phyloP scores from a whole-genome alignment of 2,113 vertebrate genomes.

The Callithrix jacchus region DNA sequence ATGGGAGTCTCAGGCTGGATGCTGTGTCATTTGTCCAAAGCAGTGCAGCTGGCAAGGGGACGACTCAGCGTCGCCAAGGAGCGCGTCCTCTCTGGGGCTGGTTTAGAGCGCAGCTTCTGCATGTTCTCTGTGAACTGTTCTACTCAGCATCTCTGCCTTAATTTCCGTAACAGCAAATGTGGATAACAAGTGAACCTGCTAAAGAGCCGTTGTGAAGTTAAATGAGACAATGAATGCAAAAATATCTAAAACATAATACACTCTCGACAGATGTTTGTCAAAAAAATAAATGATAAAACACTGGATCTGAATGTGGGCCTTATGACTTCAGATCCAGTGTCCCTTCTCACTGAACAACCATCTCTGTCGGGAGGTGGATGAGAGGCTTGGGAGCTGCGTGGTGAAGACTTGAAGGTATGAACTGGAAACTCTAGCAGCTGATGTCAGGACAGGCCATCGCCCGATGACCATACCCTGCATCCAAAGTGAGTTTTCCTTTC shows the following conservation, averaged over 20 bases:
- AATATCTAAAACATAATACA: fast-evolving
- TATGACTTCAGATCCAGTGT: background rate
- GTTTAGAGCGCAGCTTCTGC: background rate
- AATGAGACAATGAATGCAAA: background rate
- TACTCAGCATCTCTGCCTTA: background rate
- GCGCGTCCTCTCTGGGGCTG: fast-evolving
- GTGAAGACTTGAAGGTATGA: background rate
- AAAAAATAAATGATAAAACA: background rate
- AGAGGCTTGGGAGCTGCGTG: background rate
- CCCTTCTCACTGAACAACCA: background rate
- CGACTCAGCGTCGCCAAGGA: background rate
- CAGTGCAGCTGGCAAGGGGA: background rate
- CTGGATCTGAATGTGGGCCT: background rate
- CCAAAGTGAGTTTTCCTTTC: background rate
- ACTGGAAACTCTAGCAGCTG: background rate
- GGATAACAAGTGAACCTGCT: no score
- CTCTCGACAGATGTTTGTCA: background rate
- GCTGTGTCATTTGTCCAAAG: background rate
- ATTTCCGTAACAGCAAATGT: background rate
- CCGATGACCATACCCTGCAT: no score
- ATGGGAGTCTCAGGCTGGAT: background rate
- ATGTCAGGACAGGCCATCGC: fast-evolving
- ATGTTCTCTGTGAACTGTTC: fast-evolving
- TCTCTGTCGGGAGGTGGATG: background rate
- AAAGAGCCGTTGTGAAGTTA: background rate